Base-by-base conservation (phyloP, 2,797 vertebrate species). In the Esox masquinongy region DNA sequence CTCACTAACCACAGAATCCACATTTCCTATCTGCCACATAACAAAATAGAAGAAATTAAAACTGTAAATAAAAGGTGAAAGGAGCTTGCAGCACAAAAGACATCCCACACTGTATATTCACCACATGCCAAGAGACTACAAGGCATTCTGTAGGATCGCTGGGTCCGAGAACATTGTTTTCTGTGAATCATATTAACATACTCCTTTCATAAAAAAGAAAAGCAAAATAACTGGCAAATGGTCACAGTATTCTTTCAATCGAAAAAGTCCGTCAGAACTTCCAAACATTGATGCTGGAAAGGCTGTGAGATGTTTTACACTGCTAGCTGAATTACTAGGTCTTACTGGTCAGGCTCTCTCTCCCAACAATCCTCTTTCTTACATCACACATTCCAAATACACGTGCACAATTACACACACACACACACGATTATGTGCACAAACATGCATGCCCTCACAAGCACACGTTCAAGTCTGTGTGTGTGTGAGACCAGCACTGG, bases 61-160 rank as follows among this genome's bases (percentile, higher is more conserved):
- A 79, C 75, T 75, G 72, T 64, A 73, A 80, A 74, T 43, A 72
- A 76, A 82, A 72, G 87, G 69, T 56, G 73, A 66, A 74, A 80
- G 82, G 86, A 63, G 81, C 79, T 90, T 81, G 84, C 87, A 87
- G 85, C 85, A 88, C 69, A 74, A 82, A 82, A 64, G 83, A 89
- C 80, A 85, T 81, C 43, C 43, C 43, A 47, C 12, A 72, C 85
- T 84, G 72, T 87, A 90, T 89, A 88, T 90, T 91, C 88, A 86
- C 86, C 85, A 87, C 82, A 85, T 81, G 77, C 82, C 78, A 66
- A 70, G 74, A 86, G 80, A 79, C 77, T 79, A 80, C 84, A 77
- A 83, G 36, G 80, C 70, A 61, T 81, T 80, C 79, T 80, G 77
- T 80, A 24, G 68, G 83, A 88, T 68, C 73, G 84, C 83, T 86